Percentiles rank a stretch among this genome's conserved stretches.
Conservation (phyloP, 2,797 vertebrate species). For the Acanthopagrus latus region DNA sequence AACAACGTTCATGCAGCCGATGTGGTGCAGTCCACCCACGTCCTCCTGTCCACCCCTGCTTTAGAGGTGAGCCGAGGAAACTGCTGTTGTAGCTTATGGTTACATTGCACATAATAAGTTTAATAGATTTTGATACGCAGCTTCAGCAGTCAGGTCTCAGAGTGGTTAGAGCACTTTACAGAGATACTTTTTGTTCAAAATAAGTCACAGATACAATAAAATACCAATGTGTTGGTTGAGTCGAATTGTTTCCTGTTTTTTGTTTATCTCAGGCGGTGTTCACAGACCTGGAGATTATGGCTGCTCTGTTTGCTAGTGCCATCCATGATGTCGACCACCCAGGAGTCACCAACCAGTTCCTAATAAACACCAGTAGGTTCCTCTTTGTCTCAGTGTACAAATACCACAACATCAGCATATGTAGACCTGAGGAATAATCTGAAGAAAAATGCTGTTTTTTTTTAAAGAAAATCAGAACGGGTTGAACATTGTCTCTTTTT, state of each 20-base stretch:
- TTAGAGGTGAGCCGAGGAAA: slow-evolving; percentile 86
- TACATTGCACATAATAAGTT: not conserved
- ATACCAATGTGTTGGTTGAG: not conserved
- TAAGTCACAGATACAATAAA: not conserved
- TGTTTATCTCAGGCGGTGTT: slow-evolving; percentile 88
- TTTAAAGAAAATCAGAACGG: not conserved
- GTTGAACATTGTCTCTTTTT: not conserved
- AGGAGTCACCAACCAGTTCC: slow-evolving; percentile 95
- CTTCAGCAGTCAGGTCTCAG: not conserved
- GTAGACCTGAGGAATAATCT: not conserved
- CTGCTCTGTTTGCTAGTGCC: slow-evolving; percentile 93
- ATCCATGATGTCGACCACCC: slow-evolving; percentile 97
- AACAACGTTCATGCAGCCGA: slow-evolving; percentile 96
- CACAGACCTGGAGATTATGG: slow-evolving; percentile 94
- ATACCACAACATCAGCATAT: not conserved
- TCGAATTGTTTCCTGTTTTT: not conserved
- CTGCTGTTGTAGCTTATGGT: not conserved
- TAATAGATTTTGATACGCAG: not conserved
- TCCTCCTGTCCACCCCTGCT: slow-evolving; percentile 92
- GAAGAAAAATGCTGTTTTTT: not conserved
- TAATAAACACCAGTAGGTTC: slow-evolving; percentile 94
- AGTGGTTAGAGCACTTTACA: not conserved
- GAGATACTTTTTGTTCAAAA: not conserved
- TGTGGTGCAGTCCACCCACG: slow-evolving; percentile 94
- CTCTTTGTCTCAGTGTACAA: not conserved